Conservation (phyloP, 1,140 invertebrate genomes). For the Monomorium pharaonis region DNA sequence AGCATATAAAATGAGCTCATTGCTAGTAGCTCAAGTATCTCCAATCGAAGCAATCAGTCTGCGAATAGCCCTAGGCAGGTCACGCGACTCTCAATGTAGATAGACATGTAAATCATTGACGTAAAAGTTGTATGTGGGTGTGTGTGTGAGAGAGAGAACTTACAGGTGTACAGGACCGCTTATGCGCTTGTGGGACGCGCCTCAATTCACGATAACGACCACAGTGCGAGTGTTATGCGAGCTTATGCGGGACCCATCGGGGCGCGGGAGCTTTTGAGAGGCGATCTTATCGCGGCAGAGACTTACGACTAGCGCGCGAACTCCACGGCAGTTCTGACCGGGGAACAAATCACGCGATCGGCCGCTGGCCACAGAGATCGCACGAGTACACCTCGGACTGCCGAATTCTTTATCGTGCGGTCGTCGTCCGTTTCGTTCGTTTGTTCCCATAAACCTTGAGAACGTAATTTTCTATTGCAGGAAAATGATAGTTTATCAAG, state of each 20-base stretch:
- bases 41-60: too few relatives aligned
- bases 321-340: conserved; percentile 37
- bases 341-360: conserved; percentile 71
- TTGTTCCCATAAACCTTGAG: conserved; percentile 9
- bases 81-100: too few relatives aligned
- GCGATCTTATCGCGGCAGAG: conserved; percentile 76
- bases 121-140: too few relatives aligned
- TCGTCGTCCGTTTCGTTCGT: not conserved
- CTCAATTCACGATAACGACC: conserved; percentile 79
- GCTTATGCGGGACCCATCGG: conserved; percentile 63
- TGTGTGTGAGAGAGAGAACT: conserved; percentile 72
- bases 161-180: conserved; percentile 80
- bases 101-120: too few relatives aligned
- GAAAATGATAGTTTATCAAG: not conserved
- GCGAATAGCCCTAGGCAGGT: too few relatives aligned
- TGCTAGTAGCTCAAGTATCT: too few relatives aligned
- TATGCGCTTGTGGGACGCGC: conserved; percentile 69
- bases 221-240: conserved; percentile 24
- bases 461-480: not conserved
- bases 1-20: too few relatives aligned
- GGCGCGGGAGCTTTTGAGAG: conserved; percentile 75
- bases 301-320: conserved; percentile 72
- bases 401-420: not conserved
- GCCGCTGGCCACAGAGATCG: conserved; percentile 28
- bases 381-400: not conserved